Evolutionary conservation across 2,113 vertebrate species (phyloP), one percentile per base, ranked within the genome.

Genomic region (Cnemophilus loriae): DNA sequence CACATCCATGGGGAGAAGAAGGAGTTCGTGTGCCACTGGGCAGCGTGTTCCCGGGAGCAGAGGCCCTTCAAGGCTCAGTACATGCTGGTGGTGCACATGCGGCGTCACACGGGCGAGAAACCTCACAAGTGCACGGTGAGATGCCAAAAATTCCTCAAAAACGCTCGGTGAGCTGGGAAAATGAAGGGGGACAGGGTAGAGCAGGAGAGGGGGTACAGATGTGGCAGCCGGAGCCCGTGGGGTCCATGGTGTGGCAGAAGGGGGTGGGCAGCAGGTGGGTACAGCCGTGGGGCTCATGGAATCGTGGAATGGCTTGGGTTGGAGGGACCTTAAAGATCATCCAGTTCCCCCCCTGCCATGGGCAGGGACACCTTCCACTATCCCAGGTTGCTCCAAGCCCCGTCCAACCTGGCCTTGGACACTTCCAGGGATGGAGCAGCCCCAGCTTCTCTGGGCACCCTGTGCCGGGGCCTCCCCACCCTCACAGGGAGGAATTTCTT

Each of bases 111-210:
- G 0, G 99, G 99, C 17, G 99, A 99, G 97, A 99, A 99, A 65
- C 99, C 99, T 12, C 99, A 99, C 97, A 99, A 99, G 94, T 99
- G 99, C 98, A 99, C 99, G 98, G 99, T 99, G 96, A 99, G 99
- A 93, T 4, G 46, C 24, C 78, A 30, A 2, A 27, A 79, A 21
- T 13, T 11, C 99, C 99, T 13, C 99, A 99, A 86, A 99, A 99
- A 89, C 98, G 98, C 98, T 99, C 98, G 94, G 98, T 98, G 94
- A 99, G 98, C 95, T 10, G 13, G 68, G 53, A 22, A 44, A 16
- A 39, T 1, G 50, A 26, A 14, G 28, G 24, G 75, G 69, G 47
- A 53, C 18, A 7, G 50, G 22, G 32, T 7, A 11, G 20, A 59
- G 61, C 5, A 0, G 14, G 46, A 39, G 21, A 1, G 9, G 46